Conservation (phyloP, 2,113 vertebrate genomes). For the Mesembrinibis cayennensis region DNA sequence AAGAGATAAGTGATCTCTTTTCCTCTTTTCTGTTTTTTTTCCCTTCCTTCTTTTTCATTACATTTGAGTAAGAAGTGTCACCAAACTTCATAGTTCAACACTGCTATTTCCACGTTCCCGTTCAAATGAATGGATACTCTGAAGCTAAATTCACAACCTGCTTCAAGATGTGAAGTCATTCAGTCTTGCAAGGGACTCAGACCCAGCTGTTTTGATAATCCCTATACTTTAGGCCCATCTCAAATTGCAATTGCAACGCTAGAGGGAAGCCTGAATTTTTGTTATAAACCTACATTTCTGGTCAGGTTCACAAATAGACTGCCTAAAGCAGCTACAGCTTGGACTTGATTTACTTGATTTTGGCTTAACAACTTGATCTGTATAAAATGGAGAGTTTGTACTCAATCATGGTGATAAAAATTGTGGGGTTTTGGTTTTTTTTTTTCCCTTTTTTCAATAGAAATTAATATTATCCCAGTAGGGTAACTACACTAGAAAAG, state of each 20-base stretch:
- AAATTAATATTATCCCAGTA: not conserved
- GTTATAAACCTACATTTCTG: not conserved
- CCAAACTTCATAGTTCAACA: not conserved
- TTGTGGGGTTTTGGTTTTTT: too few relatives aligned
- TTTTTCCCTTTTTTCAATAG: not conserved
- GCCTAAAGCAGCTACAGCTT: not conserved
- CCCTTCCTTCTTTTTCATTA: not conserved
- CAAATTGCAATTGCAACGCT: not conserved
- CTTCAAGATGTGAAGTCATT: not conserved
- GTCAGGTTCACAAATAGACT: not conserved
- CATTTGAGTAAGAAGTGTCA: not conserved
- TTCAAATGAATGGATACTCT: not conserved
- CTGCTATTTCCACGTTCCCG: not conserved
- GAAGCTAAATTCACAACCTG: not conserved
- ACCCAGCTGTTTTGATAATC: not conserved
- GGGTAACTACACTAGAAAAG: not conserved
- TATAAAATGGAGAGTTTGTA: not conserved
- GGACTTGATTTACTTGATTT: not conserved
- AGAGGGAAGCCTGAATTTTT: not conserved
- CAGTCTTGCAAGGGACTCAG: not conserved
- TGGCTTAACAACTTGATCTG: not conserved
- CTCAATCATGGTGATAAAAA: not conserved
- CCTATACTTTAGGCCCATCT: not conserved
- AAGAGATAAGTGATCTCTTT: not conserved
- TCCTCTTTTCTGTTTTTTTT: not conserved